These are phyloP conservation scores for Cantharis flavilabris DNA, from an alignment of 2,888 invertebrate genomes.

Conservation along the genomic window DNA sequence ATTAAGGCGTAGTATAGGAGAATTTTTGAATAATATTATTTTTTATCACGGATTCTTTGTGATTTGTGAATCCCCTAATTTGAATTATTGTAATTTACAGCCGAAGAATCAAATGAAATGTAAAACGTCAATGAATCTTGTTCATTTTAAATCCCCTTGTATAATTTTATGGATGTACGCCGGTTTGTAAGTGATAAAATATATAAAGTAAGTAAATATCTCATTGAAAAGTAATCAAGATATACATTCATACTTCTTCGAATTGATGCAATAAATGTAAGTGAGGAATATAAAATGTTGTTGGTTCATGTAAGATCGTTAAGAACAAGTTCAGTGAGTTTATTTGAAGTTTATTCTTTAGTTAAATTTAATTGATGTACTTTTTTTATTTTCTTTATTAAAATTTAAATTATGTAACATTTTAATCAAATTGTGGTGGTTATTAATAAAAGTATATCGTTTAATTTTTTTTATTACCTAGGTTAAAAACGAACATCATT, in stretches of 20 bases:
- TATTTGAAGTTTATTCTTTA: conserved; percentile 21
- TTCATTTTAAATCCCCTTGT: conserved; percentile 18
- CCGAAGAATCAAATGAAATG: not conserved
- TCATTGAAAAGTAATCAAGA: conserved; percentile 27
- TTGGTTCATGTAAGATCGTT: conserved; percentile 14
- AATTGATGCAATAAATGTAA: conserved; percentile 29
- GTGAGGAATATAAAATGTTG: conserved; percentile 26
- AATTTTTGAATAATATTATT: not conserved
- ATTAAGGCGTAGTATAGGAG: not conserved
- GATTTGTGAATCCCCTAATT: not conserved
- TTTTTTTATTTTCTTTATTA: conserved; percentile 8
- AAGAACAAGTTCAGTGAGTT: conserved; percentile 24
- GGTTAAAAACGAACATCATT: not conserved
- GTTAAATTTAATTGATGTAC: conserved; percentile 18
- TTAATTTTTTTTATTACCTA: not conserved
- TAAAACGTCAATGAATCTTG: conserved; percentile 14
- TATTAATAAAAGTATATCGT: not conserved
- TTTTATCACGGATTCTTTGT: too few species aligned
- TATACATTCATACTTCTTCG: conserved; percentile 28
- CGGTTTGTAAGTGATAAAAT: conserved; percentile 21
- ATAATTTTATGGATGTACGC: conserved; percentile 21
- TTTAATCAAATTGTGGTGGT: not conserved
- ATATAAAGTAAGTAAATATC: conserved; percentile 23
- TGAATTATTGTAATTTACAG: not conserved
- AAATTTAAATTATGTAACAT: conserved; percentile 8